Conservation (phyloP, 2,113 vertebrate genomes). For the Carollia perspicillata region DNA sequence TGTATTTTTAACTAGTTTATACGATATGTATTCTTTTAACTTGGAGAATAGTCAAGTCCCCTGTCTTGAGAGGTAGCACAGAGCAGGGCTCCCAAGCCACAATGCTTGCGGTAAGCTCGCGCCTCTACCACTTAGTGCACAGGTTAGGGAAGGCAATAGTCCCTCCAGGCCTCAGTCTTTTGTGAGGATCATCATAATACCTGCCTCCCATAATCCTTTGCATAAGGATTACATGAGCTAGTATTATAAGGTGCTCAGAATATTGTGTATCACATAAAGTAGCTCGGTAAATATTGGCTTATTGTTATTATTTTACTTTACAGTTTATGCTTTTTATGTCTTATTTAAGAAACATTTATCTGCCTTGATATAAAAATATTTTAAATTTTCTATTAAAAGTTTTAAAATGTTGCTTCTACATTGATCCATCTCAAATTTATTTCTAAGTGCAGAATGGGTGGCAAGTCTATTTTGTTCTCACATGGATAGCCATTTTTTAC, state of each 20-base stretch:
- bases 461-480: slow-evolving; percentile 15
- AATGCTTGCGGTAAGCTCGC: not conserved
- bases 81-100: not conserved
- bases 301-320: not conserved
- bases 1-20: slow-evolving; percentile 4
- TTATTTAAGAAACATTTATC: slow-evolving; percentile 13
- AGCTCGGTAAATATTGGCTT: slow-evolving; percentile 15
- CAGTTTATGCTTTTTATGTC: not conserved
- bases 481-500: not conserved
- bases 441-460: not conserved
- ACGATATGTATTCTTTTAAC: not conserved
- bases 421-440: slow-evolving; percentile 22
- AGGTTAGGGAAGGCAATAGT: not conserved
- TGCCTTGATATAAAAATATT: not conserved
- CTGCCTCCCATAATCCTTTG: not conserved
- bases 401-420: slow-evolving; percentile 16
- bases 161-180: not conserved
- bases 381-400: slow-evolving; percentile 35
- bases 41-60: not conserved
- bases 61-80: not conserved
- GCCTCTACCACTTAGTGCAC: not conserved
- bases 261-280: not conserved
- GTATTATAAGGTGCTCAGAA: not conserved
- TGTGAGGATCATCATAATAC: not conserved
- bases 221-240: not conserved